Base-by-base conservation (phyloP, 1,140 invertebrate species). In the Drosophila ambigua region DNA sequence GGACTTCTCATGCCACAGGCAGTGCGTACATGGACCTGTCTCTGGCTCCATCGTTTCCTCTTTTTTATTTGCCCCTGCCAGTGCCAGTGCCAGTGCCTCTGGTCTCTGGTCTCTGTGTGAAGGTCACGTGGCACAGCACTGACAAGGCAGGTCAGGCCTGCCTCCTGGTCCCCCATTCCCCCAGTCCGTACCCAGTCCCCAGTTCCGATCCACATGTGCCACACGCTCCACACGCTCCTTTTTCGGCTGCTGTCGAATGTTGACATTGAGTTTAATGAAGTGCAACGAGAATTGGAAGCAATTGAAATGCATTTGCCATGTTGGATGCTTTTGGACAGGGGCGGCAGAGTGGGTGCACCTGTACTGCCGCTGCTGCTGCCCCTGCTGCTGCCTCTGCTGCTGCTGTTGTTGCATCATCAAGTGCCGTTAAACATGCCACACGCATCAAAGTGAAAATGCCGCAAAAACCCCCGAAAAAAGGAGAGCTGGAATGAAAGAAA, bases 231-330 rank as follows among this genome's bases (percentile, higher is more conserved):
- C 16, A 16, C 16, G 16, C 16, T 16, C 31, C 50, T 39, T 39
- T 28, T 44, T 16, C 24, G 39, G 66, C 31, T 57, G 13, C 60
- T 74, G 71, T 74, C 69, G 72, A 74, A 74, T 75, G 54, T 81
- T 61, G 82, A 69, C 79, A 72, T 69, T 60, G 82, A 77, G 78
- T 75, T 87, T 87, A 85, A 85, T 85, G 82, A 85, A 87, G 81
- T 85, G 82, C 81, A 81, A 85, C 82, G 78, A 78, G 66, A 64
- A 74, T 64, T 74, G 71, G 61, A 69, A 77, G 78, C 82, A 75
- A 85, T 87, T 87, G 82, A 85, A 85, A 87, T 81, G 78, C 78
- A 73, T 76, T 62, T 62, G 68, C 49, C 49, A 63, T 54, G 71
- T 72, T 23, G 35, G n/a, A 53, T 9, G 5, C 31, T 4, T 20